Conservation (phyloP, 2,797 vertebrate genomes). For the Scolopax bukidnonensis region DNA sequence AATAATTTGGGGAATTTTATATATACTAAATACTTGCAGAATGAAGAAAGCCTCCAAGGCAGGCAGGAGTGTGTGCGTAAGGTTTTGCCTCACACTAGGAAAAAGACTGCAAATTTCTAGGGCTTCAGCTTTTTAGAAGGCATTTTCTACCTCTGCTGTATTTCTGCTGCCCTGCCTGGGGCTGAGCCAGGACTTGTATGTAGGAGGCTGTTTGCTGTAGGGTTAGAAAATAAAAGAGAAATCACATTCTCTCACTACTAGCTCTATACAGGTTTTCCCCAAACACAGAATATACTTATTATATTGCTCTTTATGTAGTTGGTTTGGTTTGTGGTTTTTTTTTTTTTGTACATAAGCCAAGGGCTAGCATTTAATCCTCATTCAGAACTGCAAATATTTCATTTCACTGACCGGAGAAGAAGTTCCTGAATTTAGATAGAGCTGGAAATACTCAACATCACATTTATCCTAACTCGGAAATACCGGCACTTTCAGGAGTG, state of each 20-base stretch:
- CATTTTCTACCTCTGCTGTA: background rate
- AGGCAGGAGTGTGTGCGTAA: background rate
- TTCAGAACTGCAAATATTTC: background rate
- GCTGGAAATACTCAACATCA: background rate
- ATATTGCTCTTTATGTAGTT: background rate
- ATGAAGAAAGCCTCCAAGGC: background rate
- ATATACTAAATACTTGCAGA: background rate
- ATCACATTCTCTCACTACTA: background rate
- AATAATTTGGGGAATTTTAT: background rate
- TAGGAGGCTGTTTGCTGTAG: background rate
- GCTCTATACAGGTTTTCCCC: background rate
- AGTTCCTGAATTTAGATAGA: background rate
- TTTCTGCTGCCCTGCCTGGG: background rate
- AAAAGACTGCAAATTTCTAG: constrained; percentile 14
- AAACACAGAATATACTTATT: background rate
- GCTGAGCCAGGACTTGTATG: background rate
- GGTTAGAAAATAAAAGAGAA: background rate
- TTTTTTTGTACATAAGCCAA: background rate
- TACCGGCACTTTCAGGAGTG: background rate
- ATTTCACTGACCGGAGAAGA: background rate
- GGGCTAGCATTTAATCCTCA: background rate
- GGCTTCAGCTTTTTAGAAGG: constrained; percentile 9
- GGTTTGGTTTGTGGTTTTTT: no score
- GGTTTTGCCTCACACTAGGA: background rate
- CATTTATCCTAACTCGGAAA: background rate